phyloP scores from a whole-genome alignment of 2,888 invertebrate species.

The Polylopha cassiicola region DNA sequence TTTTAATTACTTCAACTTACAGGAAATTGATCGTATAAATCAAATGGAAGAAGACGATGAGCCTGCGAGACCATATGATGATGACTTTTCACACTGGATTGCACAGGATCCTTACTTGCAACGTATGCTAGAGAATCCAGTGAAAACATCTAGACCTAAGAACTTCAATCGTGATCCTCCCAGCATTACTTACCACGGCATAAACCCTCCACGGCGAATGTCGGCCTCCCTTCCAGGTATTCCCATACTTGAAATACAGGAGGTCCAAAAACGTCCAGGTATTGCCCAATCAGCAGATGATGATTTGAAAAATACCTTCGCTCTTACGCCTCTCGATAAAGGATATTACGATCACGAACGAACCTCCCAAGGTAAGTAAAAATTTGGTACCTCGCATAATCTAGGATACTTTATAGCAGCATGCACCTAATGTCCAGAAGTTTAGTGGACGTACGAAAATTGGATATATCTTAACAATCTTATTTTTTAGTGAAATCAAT shows the following conservation, averaged over 20 bases:
- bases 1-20: constrained; percentile 15
- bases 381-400: background rate
- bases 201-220: background rate
- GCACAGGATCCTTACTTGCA: constrained; percentile 29
- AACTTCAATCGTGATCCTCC: constrained; percentile 2
- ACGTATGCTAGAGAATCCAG: constrained; percentile 24
- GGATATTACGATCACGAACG: constrained; percentile 38
- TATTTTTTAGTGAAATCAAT: no score
- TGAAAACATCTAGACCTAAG: constrained; percentile 1
- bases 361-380: constrained; percentile 35
- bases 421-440: constrained; percentile 19
- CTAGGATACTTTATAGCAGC: background rate
- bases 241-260: constrained; percentile 1
- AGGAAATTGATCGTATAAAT: constrained; percentile 52
- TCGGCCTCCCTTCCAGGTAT: background rate
- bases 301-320: constrained; percentile 35
- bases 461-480: constrained; percentile 22
- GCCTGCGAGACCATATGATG: constrained; percentile 26
- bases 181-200: background rate
- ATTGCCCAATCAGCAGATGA: constrained; percentile 18
- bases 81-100: constrained; percentile 34
- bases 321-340: constrained; percentile 46
- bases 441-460: constrained; percentile 31
- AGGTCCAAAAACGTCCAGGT: constrained; percentile 10
- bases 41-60: constrained; percentile 36